Evolutionary conservation across 2,797 vertebrate genomes (phyloP).

Genomic region (Corythornis leucogaster): DNA sequence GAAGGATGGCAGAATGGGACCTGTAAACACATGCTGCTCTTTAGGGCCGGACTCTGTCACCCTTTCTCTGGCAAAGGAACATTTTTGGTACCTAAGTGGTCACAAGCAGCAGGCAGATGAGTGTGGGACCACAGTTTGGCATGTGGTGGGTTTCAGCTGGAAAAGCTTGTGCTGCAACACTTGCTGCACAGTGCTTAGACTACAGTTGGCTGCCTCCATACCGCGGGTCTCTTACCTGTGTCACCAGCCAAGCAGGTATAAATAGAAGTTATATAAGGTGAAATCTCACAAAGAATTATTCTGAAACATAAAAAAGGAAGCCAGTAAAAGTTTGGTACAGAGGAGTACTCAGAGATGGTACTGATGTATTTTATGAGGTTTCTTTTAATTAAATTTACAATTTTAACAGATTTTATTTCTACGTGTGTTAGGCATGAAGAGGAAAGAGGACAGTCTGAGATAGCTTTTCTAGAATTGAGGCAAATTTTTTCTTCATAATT

Average conservation of each 20-base stretch:
- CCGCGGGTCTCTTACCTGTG: neutral
- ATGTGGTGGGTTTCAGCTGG: neutral
- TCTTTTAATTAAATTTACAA: conserved; percentile 45
- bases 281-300: conserved; percentile 34
- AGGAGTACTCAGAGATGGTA: neutral
- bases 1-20: neutral
- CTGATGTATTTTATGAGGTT: neutral
- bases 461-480: neutral
- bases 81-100: neutral
- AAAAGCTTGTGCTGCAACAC: neutral
- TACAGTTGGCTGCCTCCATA: neutral
- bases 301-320: conserved; percentile 13
- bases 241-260: neutral
- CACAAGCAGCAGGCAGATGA: neutral
- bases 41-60: neutral
- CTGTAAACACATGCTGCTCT: neutral
- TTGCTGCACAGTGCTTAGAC: rapidly evolving
- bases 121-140: neutral
- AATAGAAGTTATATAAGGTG: conserved; percentile 24
- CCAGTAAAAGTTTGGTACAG: conserved; percentile 8
- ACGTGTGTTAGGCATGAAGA: neutral
- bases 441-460: neutral
- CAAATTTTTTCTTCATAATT: neutral
- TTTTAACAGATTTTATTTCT: conserved; percentile 41
- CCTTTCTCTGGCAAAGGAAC: neutral